Conservation (phyloP, 35 echinoderm and acorn worm species). For the Amphiura filiformis region DNA sequence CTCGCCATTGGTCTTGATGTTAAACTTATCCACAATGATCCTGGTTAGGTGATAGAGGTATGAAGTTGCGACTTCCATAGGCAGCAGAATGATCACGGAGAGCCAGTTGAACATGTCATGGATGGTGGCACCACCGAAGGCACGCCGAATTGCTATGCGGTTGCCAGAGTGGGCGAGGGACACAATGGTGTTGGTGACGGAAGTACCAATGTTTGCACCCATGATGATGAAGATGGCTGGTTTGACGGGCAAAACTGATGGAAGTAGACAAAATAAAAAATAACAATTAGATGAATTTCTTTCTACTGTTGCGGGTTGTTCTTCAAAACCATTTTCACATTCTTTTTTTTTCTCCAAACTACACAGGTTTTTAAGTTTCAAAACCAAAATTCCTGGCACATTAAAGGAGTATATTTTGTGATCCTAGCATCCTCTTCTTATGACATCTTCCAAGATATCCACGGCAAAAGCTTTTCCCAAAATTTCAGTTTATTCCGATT, state of each 20-base stretch:
- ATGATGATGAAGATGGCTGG: slow-evolving; percentile 93
- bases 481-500: too few relatives aligned
- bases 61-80: slow-evolving; percentile 56
- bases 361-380: not conserved
- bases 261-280: slow-evolving; percentile 4
- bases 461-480: too few relatives aligned
- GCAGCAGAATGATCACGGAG: slow-evolving; percentile 63
- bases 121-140: slow-evolving; percentile 90
- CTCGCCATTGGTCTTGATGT: slow-evolving; percentile 58
- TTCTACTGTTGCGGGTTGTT: not conserved
- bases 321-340: not conserved
- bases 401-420: too few relatives aligned
- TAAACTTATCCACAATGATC: slow-evolving; percentile 37
- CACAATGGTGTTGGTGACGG: slow-evolving; percentile 94
- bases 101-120: slow-evolving; percentile 99
- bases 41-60: slow-evolving; percentile 61
- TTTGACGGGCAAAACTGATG: slow-evolving; percentile 66
- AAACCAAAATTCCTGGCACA: too few relatives aligned
- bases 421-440: too few relatives aligned
- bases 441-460: too few relatives aligned
- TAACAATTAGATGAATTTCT: not conserved
- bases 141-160: slow-evolving; percentile 73
- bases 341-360: not conserved
- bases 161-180: slow-evolving; percentile 70
- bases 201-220: slow-evolving; percentile 97